A percentile compares a stretch with the other conserved stretches of the same genome.
Conservation (phyloP, 2,888 invertebrate genomes). For the Lithophane ornitopus region DNA sequence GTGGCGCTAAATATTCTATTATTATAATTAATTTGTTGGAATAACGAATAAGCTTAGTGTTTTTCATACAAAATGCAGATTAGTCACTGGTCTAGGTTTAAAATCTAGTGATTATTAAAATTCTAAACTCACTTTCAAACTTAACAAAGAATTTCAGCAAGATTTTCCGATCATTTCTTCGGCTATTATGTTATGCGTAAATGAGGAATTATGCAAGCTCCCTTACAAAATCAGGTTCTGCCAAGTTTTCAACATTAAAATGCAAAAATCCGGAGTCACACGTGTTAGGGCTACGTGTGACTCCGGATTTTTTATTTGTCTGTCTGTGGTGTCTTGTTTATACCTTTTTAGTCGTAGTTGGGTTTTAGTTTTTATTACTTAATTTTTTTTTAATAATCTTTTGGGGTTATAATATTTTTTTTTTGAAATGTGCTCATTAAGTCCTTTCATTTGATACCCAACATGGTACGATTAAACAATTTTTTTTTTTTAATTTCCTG, state of each 20-base stretch:
- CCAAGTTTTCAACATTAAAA: not conserved
- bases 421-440: no score
- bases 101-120: not conserved
- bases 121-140: not conserved
- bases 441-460: no score
- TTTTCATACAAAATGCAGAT: not conserved
- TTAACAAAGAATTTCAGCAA: not conserved
- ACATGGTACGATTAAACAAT: no score
- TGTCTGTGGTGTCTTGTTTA: no score
- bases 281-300: no score
- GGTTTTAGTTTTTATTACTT: no score
- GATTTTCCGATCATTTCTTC: not conserved
- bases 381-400: no score
- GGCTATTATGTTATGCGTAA: not conserved
- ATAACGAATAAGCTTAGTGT: not conserved
- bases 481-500: no score
- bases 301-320: no score
- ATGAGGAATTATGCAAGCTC: not conserved
- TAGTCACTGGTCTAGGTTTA: not conserved
- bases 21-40: conserved; percentile 10
- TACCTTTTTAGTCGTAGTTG: no score
- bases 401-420: no score
- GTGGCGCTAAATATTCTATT: conserved; percentile 8
- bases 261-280: no score
- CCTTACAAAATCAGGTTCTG: not conserved